Evolutionary conservation across 2,888 invertebrate genomes (phyloP), one percentile per base, ranked within the genome.

Genomic region (Leptopilina syphax): DNA sequence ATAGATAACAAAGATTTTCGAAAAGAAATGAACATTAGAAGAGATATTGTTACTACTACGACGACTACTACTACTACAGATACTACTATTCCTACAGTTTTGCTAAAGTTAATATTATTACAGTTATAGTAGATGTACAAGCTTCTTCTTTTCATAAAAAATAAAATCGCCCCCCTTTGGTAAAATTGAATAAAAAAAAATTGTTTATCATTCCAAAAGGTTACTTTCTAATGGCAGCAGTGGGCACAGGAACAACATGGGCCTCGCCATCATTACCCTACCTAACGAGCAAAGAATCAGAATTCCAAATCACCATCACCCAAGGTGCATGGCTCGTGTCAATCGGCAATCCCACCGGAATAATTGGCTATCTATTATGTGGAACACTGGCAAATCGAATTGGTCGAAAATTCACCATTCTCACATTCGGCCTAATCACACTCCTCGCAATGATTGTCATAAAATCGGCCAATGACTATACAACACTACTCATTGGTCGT

Each of bases 401-500:
- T 18, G 91, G 91, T 1, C 85, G 91, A 12, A 90, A 90, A 73
- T 80, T 79, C 65, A 87, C 89, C 0, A 83, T 91, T 2, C 82
- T 90, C 63, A 83, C 83, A 0, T 88, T 89, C 79, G 88, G 87
- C 2, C 77, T 89, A 4, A 89, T 90, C 10, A 87, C 88, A 78
- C 79, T 89, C 13, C 84, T 85, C 8, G 88, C 88, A 41, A 89
- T 90, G 91, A 86, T 88, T 65, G 81, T 89, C 4, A 89, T 90
- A n/a, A 87, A 89, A 60, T 86, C 84, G 0, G 88, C 89, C 1
- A 84, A 77, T 1, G 85, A 86, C 57, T 86, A 86, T 70, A 70
- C 67, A 0, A 83, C 88, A 18, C 87, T 93, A 1, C 92, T 91
- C 83, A 78, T 90, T 9, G 93, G 93, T 0, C 88, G 93, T 50